Base-by-base conservation (phyloP, 2,888 invertebrate genomes). In the Thereva nobilitata region DNA sequence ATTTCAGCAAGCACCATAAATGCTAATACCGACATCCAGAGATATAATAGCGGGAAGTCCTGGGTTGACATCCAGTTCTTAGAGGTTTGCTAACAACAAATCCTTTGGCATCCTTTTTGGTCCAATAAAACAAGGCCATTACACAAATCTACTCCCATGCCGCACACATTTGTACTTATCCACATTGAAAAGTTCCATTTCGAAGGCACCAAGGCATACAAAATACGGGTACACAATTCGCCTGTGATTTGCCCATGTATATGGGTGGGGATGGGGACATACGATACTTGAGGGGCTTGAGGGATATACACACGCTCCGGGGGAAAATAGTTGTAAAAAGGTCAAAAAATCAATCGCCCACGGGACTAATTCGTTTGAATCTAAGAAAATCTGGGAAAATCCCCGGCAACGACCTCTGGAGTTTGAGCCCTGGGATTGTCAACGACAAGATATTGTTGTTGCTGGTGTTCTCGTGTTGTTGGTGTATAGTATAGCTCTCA, bases 301-400 rank as follows among this genome's bases (percentile, higher is more conserved):
- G 45, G 53, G 42, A 54, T 64, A 45, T 54, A 45, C 54, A 64
- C 54, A 64, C 44, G 42, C 61, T 61, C 34, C 50, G 50, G 12
- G 61, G 61, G 61, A 50, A 61, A 41, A 61, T 66, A 67, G 68
- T 68, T 70, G 67, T 70, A 72, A 74, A 79, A 79, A 79, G 79
- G 79, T 79, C 78, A 79, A 79, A 79, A 79, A 79, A 79, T 79
- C 79, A 79, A 79, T 79, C 78, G 79, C 76, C 77, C 78, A 79
- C 77, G 76, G 78, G 79, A 79, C 79, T 79, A 79, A 79, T 79
- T 79, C 79, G 78, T 79, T 79, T 78, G 79, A 79, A 79, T 79
- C 79, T 79, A 77, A 78, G 79, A 79, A 79, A 79, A 79, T 79
- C 79, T 79, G 74, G 77, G 79, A 79, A 79, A 79, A 79, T 79